These are phyloP conservation scores for Orthosia gothica DNA, from an alignment of 2,888 invertebrate species.

Conservation along the genomic window DNA sequence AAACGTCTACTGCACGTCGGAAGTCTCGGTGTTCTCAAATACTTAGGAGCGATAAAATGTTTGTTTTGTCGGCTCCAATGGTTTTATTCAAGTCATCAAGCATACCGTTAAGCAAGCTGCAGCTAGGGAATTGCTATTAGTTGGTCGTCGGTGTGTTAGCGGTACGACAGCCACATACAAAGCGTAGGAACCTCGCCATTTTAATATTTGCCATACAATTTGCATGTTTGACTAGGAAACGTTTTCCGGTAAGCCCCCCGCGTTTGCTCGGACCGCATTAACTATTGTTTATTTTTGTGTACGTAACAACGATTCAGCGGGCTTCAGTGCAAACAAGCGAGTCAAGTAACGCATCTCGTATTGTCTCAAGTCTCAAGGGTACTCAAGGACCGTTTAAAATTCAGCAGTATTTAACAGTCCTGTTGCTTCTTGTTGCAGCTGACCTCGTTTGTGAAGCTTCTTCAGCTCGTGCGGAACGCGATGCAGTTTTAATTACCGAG, in stretches of 20 bases:
- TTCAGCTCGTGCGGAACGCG: constrained; percentile 84
- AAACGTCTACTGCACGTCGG: constrained; percentile 56
- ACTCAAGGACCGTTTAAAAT: constrained; percentile 73
- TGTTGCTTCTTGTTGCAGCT: constrained; percentile 72
- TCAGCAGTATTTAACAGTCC: constrained; percentile 72
- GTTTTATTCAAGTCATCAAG: constrained; percentile 85
- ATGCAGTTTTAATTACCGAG: constrained; percentile 84
- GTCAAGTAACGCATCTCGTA: constrained; percentile 68
- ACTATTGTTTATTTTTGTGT: constrained; percentile 75
- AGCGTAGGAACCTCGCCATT: constrained; percentile 79
- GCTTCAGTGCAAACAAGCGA: constrained; percentile 69
- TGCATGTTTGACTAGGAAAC: constrained; percentile 88
- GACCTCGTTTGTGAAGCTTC: constrained; percentile 81
- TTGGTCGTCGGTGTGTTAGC: constrained; percentile 72
- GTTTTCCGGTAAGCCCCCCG: constrained; percentile 81
- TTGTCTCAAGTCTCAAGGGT: constrained; percentile 68
- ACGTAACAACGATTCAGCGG: constrained; percentile 68
- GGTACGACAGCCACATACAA: constrained; percentile 80
- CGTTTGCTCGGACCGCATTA: constrained; percentile 78
- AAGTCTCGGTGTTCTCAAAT: constrained; percentile 74
- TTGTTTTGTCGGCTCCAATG: constrained; percentile 79
- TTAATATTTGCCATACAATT: constrained; percentile 89
- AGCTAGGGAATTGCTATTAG: constrained; percentile 78
- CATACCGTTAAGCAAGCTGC: constrained; percentile 87
- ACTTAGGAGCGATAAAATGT: constrained; percentile 79